phyloP scores from a whole-genome alignment of 2,888 invertebrate genomes.

The Diachrysia chrysitis region DNA sequence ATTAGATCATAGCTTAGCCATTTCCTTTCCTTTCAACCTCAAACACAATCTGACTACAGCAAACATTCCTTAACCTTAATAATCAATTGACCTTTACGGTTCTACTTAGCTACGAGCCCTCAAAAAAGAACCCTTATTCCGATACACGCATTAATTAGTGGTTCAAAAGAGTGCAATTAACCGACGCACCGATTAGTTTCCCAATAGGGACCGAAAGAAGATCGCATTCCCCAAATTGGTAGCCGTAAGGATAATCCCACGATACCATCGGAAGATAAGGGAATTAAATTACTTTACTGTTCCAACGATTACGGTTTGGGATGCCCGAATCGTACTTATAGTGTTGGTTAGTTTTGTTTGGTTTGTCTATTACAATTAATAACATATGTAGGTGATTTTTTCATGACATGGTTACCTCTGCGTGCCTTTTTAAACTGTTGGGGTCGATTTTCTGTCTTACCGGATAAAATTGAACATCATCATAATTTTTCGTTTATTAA shows the following conservation, averaged over 20 bases:
- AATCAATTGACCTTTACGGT: not conserved
- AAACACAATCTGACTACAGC: not conserved
- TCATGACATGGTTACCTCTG: too few relatives aligned
- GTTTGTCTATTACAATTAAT: not conserved
- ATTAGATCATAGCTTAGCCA: too few relatives aligned
- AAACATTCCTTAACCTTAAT: not conserved
- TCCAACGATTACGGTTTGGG: slow-evolving; percentile 63
- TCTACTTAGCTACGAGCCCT: not conserved
- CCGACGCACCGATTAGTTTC: slow-evolving; percentile 7
- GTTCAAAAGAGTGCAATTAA: slow-evolving; percentile 28
- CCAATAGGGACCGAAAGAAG: slow-evolving; percentile 52
- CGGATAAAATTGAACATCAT: too few relatives aligned
- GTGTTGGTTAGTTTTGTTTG: not conserved
- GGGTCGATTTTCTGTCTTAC: too few relatives aligned
- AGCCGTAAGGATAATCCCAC: slow-evolving; percentile 68
- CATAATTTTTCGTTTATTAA: too few relatives aligned
- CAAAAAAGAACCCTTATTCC: not conserved
- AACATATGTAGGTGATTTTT: not conserved
- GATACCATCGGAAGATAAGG: slow-evolving; percentile 77
- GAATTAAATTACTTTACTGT: slow-evolving; percentile 80
- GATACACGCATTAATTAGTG: slow-evolving; percentile 9
- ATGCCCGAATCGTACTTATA: not conserved
- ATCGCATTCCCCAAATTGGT: slow-evolving; percentile 37
- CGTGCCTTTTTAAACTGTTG: too few relatives aligned
- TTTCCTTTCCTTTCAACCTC: too few relatives aligned